phyloP scores from a whole-genome alignment of 2,113 vertebrate species.

The Scomber colias region DNA sequence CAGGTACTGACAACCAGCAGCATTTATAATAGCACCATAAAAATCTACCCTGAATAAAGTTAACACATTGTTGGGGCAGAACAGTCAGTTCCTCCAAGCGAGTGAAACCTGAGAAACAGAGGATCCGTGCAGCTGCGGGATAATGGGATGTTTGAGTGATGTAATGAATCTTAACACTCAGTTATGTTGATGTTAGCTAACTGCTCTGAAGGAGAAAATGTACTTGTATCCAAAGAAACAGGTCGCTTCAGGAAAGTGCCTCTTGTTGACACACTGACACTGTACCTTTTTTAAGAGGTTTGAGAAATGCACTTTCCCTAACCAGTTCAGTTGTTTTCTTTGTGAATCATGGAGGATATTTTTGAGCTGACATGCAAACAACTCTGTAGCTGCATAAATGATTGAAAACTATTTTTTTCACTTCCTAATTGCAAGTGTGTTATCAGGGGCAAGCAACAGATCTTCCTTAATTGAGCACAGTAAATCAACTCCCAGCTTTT shows the following conservation, averaged over 20 bases:
- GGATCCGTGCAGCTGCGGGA: not conserved
- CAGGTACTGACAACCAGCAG: constrained; percentile 61
- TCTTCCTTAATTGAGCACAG: not conserved
- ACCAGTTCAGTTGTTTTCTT: not conserved
- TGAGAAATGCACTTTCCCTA: not conserved
- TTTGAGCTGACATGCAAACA: constrained; percentile 10
- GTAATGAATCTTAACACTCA: not conserved
- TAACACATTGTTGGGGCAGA: not conserved
- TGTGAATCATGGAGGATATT: not conserved
- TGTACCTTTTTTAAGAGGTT: not conserved
- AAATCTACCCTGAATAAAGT: too few relatives aligned
- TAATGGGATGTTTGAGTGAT: too few relatives aligned
- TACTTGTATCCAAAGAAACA: not conserved
- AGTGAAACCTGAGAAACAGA: not conserved
- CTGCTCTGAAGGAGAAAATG: not conserved
- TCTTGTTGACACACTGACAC: too few relatives aligned
- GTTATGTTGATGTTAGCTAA: not conserved
- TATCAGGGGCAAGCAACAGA: not conserved
- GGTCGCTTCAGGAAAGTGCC: not conserved
- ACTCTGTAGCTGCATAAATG: constrained; percentile 2
- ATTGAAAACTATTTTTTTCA: not conserved
- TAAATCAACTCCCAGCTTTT: not conserved
- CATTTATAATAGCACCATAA: too few relatives aligned
- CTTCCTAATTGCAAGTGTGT: constrained; percentile 6
- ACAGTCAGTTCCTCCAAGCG: not conserved